Evolutionary conservation across 2,113 vertebrate genomes (phyloP), one percentile per base, ranked within the genome.

Genomic region (Notothenia coriiceps): DNA sequence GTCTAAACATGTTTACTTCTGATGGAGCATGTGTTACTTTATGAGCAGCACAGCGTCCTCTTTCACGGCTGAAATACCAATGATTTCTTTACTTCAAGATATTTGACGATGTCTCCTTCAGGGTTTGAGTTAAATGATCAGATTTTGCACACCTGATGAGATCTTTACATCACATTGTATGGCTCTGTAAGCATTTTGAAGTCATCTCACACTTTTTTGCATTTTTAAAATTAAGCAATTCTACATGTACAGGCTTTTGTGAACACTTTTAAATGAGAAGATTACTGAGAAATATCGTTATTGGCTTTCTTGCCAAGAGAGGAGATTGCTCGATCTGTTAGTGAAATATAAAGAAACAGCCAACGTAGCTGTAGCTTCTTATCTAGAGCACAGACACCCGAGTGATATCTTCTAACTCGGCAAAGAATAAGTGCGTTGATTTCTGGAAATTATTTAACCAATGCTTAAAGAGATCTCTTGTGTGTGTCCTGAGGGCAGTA

Each of bases 81-180:
- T 73, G 71, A 67, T 64, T 62, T 40, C 20, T 74, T 79, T 17
- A n/a, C 6, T 69, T 17, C 1, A 1, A 12, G 14, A 70, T 35
- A 70, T 60, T 47, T 33, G 11, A n/a, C 1, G 7, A 22, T 6
- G 13, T 68, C 44, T 5, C n/a, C 29, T 50, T 44, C 20, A n/a
- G 35, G 46, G 40, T 4, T 40, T 60, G 54, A 55, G 54, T 25
- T 47, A 1, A 6, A 5, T 73, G 54, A 54, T 25, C 33, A 7
- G 5, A 18, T 12, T 62, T 63, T 63, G 71, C 59, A 74, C 59
- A 63, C 33, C 33, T 62, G 70, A 61, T 61, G 25, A 33, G 56
- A 73, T 50, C 44, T 35, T 33, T 6, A 2, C 40, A 5, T 20
- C 55, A n/a, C 22, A 61, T 49, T 20, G 20, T 33, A 33, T 57